Evolutionary conservation across 2,888 invertebrate genomes (phyloP).

Genomic region (Cremastinae sp.): DNA sequence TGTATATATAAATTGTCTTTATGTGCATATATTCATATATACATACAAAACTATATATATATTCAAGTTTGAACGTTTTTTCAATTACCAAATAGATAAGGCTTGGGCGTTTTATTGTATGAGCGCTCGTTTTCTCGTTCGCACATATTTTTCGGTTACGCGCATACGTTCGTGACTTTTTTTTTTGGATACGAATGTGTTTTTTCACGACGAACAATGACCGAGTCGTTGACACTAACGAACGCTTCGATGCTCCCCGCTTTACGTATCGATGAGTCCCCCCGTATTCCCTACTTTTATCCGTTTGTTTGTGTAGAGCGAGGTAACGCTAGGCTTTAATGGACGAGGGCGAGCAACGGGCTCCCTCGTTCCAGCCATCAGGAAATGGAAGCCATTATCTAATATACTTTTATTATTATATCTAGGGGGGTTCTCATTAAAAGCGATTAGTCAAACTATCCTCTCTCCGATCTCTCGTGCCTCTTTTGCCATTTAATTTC

Average conservation of each 20-base stretch:
- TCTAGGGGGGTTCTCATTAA: slow-evolving; percentile 70
- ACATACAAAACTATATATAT: slow-evolving; percentile 35
- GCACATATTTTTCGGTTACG: no score
- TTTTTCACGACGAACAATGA: no score
- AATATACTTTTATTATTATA: slow-evolving; percentile 75
- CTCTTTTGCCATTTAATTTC: slow-evolving; percentile 34
- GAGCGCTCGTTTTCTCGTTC: no score
- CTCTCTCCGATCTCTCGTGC: slow-evolving; percentile 2
- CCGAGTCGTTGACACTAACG: no score
- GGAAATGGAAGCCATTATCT: slow-evolving; percentile 76
- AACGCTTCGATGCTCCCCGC: no score
- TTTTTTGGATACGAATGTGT: no score
- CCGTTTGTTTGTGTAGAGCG: not conserved
- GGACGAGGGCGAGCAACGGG: slow-evolving; percentile 61
- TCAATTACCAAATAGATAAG: slow-evolving; percentile 36
- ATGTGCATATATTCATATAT: slow-evolving; percentile 27
- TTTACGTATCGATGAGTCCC: no score
- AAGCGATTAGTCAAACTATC: slow-evolving; percentile 65
- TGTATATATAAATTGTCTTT: slow-evolving; percentile 13
- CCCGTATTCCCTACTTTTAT: no score
- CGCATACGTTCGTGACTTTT: no score
- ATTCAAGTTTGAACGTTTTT: slow-evolving; percentile 53
- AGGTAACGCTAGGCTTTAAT: slow-evolving; percentile 57
- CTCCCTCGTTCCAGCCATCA: slow-evolving; percentile 62
- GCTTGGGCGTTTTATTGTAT: slow-evolving; percentile 55